Base-by-base conservation (phyloP, 2,888 invertebrate genomes). In the Eupithecia insigniata region DNA sequence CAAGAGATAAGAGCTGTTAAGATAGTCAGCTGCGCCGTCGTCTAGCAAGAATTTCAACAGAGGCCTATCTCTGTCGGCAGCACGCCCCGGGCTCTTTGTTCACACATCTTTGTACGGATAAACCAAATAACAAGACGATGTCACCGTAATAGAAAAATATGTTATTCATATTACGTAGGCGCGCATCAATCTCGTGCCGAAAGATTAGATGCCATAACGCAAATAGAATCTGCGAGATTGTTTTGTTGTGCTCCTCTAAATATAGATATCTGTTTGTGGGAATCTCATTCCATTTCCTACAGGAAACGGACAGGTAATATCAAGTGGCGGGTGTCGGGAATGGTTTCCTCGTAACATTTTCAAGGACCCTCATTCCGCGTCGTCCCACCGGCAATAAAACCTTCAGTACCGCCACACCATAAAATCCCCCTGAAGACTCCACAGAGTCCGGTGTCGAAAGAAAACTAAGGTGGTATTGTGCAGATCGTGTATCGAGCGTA, bases 301-400 rank as follows among this genome's bases (percentile, higher is more conserved):
- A 79, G 80, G 79, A 82, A 84, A 80, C 78, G 76, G 81, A 80
- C 82, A 81, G 82, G 81, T 81, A 80, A 82, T 81, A 84, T 81
- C 82, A 82, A 82, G 81, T 81, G 82, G 79, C 83, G 83, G 83
- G 78, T 86, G 85, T 79, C 78, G 79, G 77, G 78, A 85, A 87
- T 85, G 85, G 81, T 83, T 84, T 81, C 78, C 81, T 79, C 83
- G 82, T 89, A 85, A 87, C 83, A 82, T 87, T 86, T 36, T 86
- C 80, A 82, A 87, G 87, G 82, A 82, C 84, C 85, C 86, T 88
- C 83, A 85, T 85, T 85, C 82, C 82, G 84, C 79, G 79, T 81
- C 83, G 84, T 87, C 84, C 82, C 84, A 82, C 80, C 84, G 85
- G 87, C 83, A 85, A 87, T 92, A 92, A 92, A 93, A 87, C 84